These are phyloP conservation scores for Parapsyche elsis DNA, from an alignment of 1,140 invertebrate species.

Conservation along the genomic window DNA sequence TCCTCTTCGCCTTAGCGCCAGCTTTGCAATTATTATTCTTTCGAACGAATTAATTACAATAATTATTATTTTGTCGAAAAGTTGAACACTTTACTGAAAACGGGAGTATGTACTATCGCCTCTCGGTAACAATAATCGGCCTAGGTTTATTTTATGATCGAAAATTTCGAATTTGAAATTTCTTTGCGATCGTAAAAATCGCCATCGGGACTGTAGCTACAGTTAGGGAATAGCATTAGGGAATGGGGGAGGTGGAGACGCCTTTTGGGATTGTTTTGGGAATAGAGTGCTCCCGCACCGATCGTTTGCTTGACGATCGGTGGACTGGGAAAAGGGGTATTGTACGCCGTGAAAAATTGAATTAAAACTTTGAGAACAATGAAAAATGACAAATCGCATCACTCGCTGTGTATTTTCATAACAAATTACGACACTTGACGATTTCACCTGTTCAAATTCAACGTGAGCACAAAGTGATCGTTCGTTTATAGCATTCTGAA, in stretches of 20 bases:
- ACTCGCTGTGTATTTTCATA: not conserved
- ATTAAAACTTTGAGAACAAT: not conserved
- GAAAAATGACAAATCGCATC: not conserved
- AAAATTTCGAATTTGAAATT: no score
- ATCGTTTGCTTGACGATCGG: constrained; percentile 14
- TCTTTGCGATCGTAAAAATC: not conserved
- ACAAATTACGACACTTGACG: not conserved
- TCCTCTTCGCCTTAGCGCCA: not conserved
- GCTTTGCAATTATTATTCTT: constrained; percentile 21
- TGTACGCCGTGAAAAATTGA: constrained; percentile 7
- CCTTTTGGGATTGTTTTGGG: constrained; percentile 22
- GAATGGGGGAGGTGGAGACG: not conserved
- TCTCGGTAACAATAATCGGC: no score
- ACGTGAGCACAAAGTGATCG: not conserved
- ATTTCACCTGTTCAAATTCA: not conserved
- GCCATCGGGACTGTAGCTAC: not conserved
- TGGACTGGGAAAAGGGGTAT: not conserved
- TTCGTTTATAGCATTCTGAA: not conserved
- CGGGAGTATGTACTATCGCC: no score
- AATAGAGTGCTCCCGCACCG: not conserved
- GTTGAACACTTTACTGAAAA: no score
- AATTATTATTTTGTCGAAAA: constrained; percentile 21
- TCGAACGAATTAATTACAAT: constrained; percentile 12
- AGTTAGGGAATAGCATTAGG: no score
- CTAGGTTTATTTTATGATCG: no score